phyloP scores from a whole-genome alignment of 2,797 vertebrate species.

The Tamandua tetradactyla region DNA sequence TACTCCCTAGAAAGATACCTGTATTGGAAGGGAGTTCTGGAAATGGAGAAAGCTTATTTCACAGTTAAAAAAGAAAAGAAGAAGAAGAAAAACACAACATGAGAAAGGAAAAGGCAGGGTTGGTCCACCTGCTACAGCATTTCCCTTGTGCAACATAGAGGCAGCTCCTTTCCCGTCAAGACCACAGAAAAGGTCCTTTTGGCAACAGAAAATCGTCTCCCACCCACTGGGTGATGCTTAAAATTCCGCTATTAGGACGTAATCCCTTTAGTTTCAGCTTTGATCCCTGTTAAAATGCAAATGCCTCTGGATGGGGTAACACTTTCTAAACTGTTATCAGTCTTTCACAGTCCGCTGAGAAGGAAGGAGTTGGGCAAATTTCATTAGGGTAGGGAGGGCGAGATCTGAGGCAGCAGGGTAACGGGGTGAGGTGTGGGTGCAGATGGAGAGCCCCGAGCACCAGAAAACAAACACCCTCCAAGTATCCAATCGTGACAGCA shows the following conservation, averaged over 20 bases:
- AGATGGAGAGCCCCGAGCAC: not conserved
- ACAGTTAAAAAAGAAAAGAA: not conserved
- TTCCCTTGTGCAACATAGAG: not conserved
- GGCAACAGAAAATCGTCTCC: constrained; percentile 56
- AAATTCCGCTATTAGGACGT: constrained; percentile 71
- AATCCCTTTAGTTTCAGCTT: constrained; percentile 77
- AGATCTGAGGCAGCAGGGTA: not conserved
- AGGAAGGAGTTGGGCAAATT: not conserved
- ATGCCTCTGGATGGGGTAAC: constrained; percentile 62
- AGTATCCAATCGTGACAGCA: not conserved
- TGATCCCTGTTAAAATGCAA: constrained; percentile 77
- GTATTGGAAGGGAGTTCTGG: constrained; percentile 53
- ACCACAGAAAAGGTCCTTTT: not conserved
- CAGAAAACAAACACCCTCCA: not conserved
- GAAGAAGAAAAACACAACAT: not conserved
- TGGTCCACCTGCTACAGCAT: constrained; percentile 18
- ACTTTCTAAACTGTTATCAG: constrained; percentile 70
- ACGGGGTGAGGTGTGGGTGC: not conserved
- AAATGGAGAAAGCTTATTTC: constrained; percentile 66
- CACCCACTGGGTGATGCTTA: constrained; percentile 47
- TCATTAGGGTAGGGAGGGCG: not conserved
- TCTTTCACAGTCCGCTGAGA: constrained; percentile 16
- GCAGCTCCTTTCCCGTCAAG: not conserved
- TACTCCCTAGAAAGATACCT: constrained; percentile 36
- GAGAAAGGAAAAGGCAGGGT: not conserved